These are phyloP conservation scores for Zaprionus davidi DNA, from an alignment of 1,140 invertebrate genomes.

Conservation along the genomic window DNA sequence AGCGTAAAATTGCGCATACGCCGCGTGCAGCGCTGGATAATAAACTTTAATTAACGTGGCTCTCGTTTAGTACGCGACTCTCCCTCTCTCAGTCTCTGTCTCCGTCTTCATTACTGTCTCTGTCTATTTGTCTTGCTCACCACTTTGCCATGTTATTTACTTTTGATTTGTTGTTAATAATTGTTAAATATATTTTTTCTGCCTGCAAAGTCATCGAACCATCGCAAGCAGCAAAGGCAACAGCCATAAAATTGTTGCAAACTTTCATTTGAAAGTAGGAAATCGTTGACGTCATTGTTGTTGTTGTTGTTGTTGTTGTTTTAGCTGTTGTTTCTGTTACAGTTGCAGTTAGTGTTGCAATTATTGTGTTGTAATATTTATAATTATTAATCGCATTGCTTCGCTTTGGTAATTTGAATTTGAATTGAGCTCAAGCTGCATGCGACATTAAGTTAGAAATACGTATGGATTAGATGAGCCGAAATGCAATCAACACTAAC, in stretches of 20 bases:
- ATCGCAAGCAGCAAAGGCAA: constrained; percentile 8
- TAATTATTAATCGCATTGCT: constrained; percentile 36
- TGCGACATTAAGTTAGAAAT: constrained; percentile 30
- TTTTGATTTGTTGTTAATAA: constrained; percentile 31
- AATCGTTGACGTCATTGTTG: constrained; percentile 22
- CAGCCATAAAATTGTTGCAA: constrained; percentile 19
- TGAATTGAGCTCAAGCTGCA: constrained; percentile 29
- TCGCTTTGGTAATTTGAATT: constrained; percentile 38
- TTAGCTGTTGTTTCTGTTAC: constrained; percentile 2
- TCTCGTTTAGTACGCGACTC: background rate
- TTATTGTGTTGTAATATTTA: constrained; percentile 25
- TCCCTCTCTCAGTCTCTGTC: background rate
- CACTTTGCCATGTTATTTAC: constrained; percentile 28
- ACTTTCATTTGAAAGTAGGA: constrained; percentile 69
- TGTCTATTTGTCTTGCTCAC: background rate
- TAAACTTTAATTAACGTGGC: constrained; percentile 36
- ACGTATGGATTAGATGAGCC: constrained; percentile 33
- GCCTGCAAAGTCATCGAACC: constrained; percentile 35
- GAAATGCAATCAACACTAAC: constrained; percentile 58
- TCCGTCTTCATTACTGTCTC: no score
- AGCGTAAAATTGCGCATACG: constrained; percentile 52
- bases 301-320: background rate
- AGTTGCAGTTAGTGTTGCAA: background rate
- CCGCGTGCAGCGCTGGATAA: constrained; percentile 27
- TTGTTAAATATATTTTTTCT: constrained; percentile 9